phyloP scores from a whole-genome alignment of 2,888 invertebrate genomes.

The Elegia similella region DNA sequence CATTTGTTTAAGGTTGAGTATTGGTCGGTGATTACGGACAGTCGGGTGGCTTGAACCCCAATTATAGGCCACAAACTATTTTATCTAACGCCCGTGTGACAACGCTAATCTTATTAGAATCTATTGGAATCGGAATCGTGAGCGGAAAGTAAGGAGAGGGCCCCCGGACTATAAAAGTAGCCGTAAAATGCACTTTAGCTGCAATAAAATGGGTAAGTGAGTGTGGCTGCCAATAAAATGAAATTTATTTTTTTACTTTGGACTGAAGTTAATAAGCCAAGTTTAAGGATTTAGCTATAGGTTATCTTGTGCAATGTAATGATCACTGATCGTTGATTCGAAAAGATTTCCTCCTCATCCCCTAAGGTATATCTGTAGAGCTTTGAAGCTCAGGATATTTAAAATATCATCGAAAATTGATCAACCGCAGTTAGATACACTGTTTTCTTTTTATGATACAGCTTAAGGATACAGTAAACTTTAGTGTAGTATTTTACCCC shows the following conservation, averaged over 20 bases:
- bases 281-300: not conserved
- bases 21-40: conserved; percentile 36
- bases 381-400: no score
- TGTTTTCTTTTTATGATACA: no score
- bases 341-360: not conserved
- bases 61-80: conserved; percentile 81
- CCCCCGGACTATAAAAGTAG: conserved; percentile 20
- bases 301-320: no score
- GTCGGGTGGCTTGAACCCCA: conserved; percentile 60
- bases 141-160: conserved; percentile 43
- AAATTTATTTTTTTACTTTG: conserved; percentile 11
- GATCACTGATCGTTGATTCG: not conserved
- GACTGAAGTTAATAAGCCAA: not conserved
- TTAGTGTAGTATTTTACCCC: no score
- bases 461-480: no score
- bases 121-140: conserved; percentile 74
- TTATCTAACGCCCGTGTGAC: conserved; percentile 79
- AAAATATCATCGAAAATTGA: no score
- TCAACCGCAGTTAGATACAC: no score
- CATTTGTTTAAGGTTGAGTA: conserved; percentile 36
- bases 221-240: conserved; percentile 10
- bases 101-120: conserved; percentile 79
- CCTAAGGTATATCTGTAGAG: no score
- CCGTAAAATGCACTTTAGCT: conserved; percentile 19
- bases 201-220: conserved; percentile 16